These are phyloP conservation scores for Anisognathus igniventris DNA, from an alignment of 2,797 vertebrate species.

Conservation along the genomic window DNA sequence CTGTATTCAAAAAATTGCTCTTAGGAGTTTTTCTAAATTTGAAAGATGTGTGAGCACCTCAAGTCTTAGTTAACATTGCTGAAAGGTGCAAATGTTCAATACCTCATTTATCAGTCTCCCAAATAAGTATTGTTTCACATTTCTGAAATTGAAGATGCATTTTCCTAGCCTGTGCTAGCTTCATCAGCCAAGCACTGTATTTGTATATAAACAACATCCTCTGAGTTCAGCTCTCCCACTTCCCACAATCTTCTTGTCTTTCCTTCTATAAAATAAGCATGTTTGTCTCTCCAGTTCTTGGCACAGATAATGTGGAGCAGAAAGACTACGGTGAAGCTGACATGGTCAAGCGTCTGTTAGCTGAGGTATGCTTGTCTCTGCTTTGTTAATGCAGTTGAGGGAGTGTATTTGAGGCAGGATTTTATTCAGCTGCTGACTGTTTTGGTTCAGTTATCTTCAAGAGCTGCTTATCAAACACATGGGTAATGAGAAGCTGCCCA, in stretches of 20 bases:
- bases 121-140: not conserved
- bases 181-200: not conserved
- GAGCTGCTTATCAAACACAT: not conserved
- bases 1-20: not conserved
- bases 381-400: not conserved
- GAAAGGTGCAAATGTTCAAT: not conserved
- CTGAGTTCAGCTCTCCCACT: not conserved
- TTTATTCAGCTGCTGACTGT: not conserved
- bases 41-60: not conserved
- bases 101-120: not conserved
- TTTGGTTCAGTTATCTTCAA: not conserved
- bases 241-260: not conserved
- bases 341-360: constrained; percentile 89
- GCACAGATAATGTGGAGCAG: constrained; percentile 83
- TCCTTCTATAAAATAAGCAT: not conserved
- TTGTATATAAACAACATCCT: not conserved
- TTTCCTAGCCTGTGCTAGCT: not conserved
- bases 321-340: constrained; percentile 90
- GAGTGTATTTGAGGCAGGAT: not conserved
- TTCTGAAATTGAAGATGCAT: not conserved
- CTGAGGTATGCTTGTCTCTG: constrained; percentile 80
- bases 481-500: not conserved
- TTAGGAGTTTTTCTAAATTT: not conserved
- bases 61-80: not conserved
- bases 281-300: constrained; percentile 81